Evolutionary conservation across 1,140 invertebrate species (phyloP).

Genomic region (Drosophila leontia): DNA sequence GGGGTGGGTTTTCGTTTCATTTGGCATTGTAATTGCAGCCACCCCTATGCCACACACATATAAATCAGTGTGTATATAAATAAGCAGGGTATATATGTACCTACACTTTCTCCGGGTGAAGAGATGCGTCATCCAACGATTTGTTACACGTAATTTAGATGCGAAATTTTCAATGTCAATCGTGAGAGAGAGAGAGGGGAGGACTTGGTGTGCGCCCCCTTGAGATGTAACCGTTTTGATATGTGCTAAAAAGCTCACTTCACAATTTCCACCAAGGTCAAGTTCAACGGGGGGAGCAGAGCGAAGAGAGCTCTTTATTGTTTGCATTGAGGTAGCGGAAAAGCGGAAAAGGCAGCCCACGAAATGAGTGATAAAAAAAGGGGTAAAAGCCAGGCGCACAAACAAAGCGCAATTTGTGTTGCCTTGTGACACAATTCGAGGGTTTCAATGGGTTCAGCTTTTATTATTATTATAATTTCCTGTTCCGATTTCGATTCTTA

Average conservation of each 20-base stretch:
- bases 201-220: slow-evolving; percentile 50
- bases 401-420: slow-evolving; percentile 38
- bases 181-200: neutral
- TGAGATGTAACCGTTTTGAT: slow-evolving; percentile 79
- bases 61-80: slow-evolving; percentile 13
- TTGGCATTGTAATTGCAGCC: slow-evolving; percentile 62
- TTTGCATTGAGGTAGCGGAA: slow-evolving; percentile 71
- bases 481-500: slow-evolving; percentile 1
- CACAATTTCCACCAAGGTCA: slow-evolving; percentile 82
- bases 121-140: slow-evolving; percentile 76
- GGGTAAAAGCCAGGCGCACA: slow-evolving; percentile 36
- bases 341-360: slow-evolving; percentile 29
- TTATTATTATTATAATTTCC: slow-evolving; percentile 18
- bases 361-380: slow-evolving; percentile 55
- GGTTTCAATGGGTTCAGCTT: slow-evolving; percentile 8
- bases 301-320: slow-evolving; percentile 52
- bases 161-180: slow-evolving; percentile 80
- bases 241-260: slow-evolving; percentile 82
- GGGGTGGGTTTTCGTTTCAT: slow-evolving; percentile 65
- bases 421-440: slow-evolving; percentile 61
- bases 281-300: slow-evolving; percentile 55
- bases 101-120: slow-evolving; percentile 11
- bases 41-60: slow-evolving; percentile 51
- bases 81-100: slow-evolving; percentile 9
- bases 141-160: slow-evolving; percentile 74